Conservation (phyloP, 2,888 invertebrate species). For the Lepidocyrtoides sp. region DNA sequence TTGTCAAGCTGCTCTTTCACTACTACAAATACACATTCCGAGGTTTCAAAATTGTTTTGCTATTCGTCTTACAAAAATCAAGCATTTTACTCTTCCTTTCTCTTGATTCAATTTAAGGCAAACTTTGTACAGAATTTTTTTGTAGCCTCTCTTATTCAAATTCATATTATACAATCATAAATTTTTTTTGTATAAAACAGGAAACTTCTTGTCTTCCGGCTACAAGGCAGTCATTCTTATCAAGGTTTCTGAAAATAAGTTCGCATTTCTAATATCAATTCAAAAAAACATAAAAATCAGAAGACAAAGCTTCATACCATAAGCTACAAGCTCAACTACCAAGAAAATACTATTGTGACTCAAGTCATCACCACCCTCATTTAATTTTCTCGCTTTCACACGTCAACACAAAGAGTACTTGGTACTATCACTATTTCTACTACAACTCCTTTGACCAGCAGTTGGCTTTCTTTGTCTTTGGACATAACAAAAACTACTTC, state of each 20-base stretch:
- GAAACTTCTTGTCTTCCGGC: background rate
- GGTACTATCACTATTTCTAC: background rate
- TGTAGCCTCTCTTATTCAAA: background rate
- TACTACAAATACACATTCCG: background rate
- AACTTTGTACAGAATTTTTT: background rate
- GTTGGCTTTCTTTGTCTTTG: slow-evolving; percentile 56
- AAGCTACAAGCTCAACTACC: slow-evolving; percentile 40
- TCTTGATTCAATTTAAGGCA: background rate
- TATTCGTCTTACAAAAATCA: background rate
- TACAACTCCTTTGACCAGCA: slow-evolving; percentile 54
- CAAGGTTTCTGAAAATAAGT: background rate
- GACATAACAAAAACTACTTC: slow-evolving; percentile 37
- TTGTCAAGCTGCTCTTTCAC: slow-evolving; percentile 24
- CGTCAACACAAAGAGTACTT: slow-evolving; percentile 44
- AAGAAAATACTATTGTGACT: slow-evolving; percentile 40
- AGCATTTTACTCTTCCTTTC: background rate
- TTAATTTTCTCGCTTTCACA: slow-evolving; percentile 12
- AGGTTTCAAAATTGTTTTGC: slow-evolving; percentile 14
- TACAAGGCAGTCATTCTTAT: background rate
- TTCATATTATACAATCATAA: background rate
- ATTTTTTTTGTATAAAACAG: background rate
- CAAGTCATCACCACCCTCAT: slow-evolving; percentile 2
- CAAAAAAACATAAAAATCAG: background rate
- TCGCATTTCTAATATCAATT: slow-evolving; percentile 15
- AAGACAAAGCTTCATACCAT: background rate